Base-by-base conservation (phyloP, 2,888 invertebrate species). In the Coleophora flavipennella region DNA sequence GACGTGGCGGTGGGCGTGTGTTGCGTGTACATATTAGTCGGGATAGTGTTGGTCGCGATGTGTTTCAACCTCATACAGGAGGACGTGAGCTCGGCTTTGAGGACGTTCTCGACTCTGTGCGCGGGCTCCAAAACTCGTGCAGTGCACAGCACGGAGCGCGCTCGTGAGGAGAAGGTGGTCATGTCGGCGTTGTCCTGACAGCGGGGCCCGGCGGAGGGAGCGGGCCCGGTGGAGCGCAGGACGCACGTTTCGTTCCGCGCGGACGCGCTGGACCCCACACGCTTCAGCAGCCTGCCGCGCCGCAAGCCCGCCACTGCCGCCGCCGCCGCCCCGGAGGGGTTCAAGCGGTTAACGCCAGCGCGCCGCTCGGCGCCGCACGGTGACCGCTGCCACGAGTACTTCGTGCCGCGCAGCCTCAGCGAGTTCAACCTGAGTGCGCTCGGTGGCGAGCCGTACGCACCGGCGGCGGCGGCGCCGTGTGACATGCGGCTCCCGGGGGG, bases 61-160 rank as follows among this genome's bases (percentile, higher is more conserved):
- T 94, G 94, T 71, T 94, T 94, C 77, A 93, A 92, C 70, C 83
- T 94, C 42, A 91, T 94, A 38, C 94, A 93, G 67, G 93, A 93
- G 58, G 93, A 93, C 67, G 87, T 29, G 11, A 29, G 29, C 11
- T 11, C 8, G n/a, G 29, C 3, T 26, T 1, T 14, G 10, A 8
- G 33, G 33, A 8, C 33, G 12, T 51, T 69, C 26, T 55, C 67
- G 3, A 55, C 64, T 8, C 49, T 72, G 33, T 72, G 73, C 41
- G 50, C 67, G 20, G 64, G 61, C n/a, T 52, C 60, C 1, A 67
- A 65, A 48, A 54, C 65, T 1, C 63, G 74, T 1, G 71, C 64
- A 13, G 79, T 86, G 41, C 85, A 86, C 49, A 74, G 77, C 40
- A 63, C 62, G 8, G 87, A 87, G 45, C 20, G 20, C 20, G 20